Base-by-base conservation (phyloP, 2,888 invertebrate genomes). In the Chrysina gloriosa region DNA sequence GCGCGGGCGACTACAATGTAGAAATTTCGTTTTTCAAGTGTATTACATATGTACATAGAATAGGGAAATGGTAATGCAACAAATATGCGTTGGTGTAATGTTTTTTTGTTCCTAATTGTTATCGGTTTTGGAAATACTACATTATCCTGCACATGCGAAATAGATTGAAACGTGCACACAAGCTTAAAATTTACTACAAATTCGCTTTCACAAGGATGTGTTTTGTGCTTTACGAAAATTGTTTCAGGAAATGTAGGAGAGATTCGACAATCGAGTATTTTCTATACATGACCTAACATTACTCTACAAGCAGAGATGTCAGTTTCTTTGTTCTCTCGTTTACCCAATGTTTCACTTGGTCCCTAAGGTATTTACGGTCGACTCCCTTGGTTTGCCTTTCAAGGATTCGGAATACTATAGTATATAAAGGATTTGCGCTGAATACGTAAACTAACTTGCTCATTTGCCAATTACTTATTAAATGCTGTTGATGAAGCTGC, bases 381-480 rank as follows among this genome's bases (percentile, higher is more conserved):
- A 42, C 58, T 61, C 58, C 42, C 58, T 45, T 42, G 27, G 42
- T 42, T 61, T 42, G 42, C 58, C 58, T 61, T 61, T 61, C 58
- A 61, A 61, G 47, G 34, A 54, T 54, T 54, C 34, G 31, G 58
- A 45, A 42, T 61, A 45, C 27, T 42, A 14, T 27, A 27, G 42
- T 29, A 61, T 61, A 42, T 61, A 61, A 27, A 42, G 58, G 58
- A 16, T 14, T 61, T 27, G 9, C 58, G 27, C 27, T 61, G 58
- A 61, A 61, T 61, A 61, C 58, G 27, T 27, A 61, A 58, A 61
- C 42, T 61, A 61, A 61, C 42, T 61, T 61, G 42, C 42, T 25
- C 58, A 61, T 61, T 61, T 61, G 16, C 42, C 58, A 42, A 61
- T 61, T 61, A 61, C 58, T 25, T 61, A 45, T 61, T 61, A 61